phyloP scores from a whole-genome alignment of 2,113 vertebrate genomes.

The Talpa occidentalis region DNA sequence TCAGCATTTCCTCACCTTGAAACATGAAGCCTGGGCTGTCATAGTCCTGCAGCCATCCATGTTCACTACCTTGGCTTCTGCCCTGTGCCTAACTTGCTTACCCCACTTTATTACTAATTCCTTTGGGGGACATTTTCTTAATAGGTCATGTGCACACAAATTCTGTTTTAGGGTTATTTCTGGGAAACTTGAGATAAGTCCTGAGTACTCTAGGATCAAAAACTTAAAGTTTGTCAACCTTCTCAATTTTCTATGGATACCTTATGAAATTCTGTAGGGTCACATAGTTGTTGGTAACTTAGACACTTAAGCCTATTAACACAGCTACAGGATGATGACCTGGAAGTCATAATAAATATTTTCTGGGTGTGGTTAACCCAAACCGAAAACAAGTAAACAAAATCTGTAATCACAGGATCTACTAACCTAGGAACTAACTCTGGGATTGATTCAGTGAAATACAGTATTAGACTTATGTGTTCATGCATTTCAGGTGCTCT shows the following conservation, averaged over 20 bases:
- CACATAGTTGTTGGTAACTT: neutral
- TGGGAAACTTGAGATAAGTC: neutral
- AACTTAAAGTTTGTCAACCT: neutral
- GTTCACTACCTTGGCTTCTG: neutral
- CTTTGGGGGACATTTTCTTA: neutral
- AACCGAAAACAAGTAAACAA: conserved; percentile 1
- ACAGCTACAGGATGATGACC: neutral
- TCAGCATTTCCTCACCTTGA: neutral
- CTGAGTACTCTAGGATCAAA: conserved; percentile 23
- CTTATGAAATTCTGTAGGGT: neutral
- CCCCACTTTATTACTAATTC: neutral
- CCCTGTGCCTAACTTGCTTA: neutral
- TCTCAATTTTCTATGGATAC: neutral
- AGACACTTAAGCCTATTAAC: neutral
- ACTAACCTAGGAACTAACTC: neutral
- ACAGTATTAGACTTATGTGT: neutral
- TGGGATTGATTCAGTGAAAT: neutral
- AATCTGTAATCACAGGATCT: conserved; percentile 27
- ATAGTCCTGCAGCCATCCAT: neutral
- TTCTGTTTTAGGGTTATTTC: neutral
- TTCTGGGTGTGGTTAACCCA: neutral
- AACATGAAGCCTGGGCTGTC: neutral
- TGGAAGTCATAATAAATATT: neutral
- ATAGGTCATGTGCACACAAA: neutral
- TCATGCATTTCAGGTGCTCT: neutral